Evolutionary conservation across 1,140 invertebrate species (phyloP), one percentile per base, ranked within the genome.

Genomic region (Drosophila asahinai): DNA sequence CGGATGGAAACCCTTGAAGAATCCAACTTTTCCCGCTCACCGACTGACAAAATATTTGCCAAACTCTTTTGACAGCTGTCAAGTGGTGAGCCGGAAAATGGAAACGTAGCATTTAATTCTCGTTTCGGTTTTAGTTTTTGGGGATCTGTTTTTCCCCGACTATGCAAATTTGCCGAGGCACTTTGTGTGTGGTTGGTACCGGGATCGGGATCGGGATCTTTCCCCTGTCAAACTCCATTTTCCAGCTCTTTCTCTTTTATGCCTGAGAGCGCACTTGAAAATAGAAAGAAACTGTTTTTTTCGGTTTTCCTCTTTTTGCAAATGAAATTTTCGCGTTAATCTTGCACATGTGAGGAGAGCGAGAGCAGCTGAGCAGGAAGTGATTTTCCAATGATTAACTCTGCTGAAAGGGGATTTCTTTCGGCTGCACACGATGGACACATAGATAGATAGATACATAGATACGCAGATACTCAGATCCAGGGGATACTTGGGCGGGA

Each of bases 381-480:
- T 82, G 86, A 89, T 89, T 89, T 89, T 89, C 86, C 86, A 89
- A 89, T 90, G 86, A 89, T 89, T 89, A 90, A 90, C 86, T 89
- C 79, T 67, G 76, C 64, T 90, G 81, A 89, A 89, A 86, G 54
- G 71, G 64, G 77, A 74, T 77, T 68, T 79, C 19, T 57, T 80
- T 80, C 14, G 48, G 38, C 47, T 47, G 48, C 57, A 60, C 48
- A 48, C 63, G 83, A 79, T 82, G 65, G 70, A 74, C 63, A 45
- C 65, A 80, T 45, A 77, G 77, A 80, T 55, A 77, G 70, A 57
- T 51, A 62, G 65, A 78, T 59, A 75, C 68, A 68, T 55, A 75
- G 66, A 79, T 63, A 68, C 68, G 19, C 45, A 66, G 36, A 71
- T 61, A 58, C 52, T n/a, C 17, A 14, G 14, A 58, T 30, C 15